These are phyloP conservation scores for Watsonalla binaria DNA, from an alignment of 2,888 invertebrate species.

Conservation along the genomic window DNA sequence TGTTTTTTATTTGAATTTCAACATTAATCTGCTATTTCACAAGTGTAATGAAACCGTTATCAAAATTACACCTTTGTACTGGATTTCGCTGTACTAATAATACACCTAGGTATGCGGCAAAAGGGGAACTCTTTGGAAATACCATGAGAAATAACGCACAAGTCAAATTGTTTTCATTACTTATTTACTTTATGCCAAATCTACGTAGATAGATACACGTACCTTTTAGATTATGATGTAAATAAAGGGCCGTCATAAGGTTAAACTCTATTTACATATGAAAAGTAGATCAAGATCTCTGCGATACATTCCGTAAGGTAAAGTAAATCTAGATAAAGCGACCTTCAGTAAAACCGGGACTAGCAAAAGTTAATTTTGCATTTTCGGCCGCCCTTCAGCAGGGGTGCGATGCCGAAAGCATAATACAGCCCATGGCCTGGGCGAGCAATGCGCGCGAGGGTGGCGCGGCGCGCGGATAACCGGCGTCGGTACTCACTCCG, in stretches of 20 bases:
- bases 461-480: constrained; percentile 41
- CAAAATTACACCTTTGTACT: too few species aligned
- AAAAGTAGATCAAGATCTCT: too few species aligned
- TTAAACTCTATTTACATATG: too few species aligned
- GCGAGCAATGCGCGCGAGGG: constrained; percentile 25
- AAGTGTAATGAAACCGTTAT: too few species aligned
- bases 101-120: background rate
- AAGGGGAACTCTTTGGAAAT: constrained; percentile 6
- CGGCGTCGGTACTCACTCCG: constrained; percentile 34
- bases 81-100: too few species aligned
- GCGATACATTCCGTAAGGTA: too few species aligned
- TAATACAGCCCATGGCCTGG: constrained; percentile 27
- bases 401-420: constrained; percentile 36
- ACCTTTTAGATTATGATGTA: too few species aligned
- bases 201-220: too few species aligned
- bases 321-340: constrained; percentile 4
- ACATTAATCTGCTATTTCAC: too few species aligned
- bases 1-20: too few species aligned
- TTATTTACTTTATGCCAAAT: too few species aligned
- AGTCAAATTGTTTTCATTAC: background rate
- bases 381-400: constrained; percentile 14
- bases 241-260: too few species aligned
- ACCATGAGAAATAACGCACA: constrained; percentile 11
- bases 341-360: constrained; percentile 15
- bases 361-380: constrained; percentile 24